These are phyloP conservation scores for Antechinus stuartii DNA, from an alignment of 2,113 vertebrate species.

Conservation along the genomic window DNA sequence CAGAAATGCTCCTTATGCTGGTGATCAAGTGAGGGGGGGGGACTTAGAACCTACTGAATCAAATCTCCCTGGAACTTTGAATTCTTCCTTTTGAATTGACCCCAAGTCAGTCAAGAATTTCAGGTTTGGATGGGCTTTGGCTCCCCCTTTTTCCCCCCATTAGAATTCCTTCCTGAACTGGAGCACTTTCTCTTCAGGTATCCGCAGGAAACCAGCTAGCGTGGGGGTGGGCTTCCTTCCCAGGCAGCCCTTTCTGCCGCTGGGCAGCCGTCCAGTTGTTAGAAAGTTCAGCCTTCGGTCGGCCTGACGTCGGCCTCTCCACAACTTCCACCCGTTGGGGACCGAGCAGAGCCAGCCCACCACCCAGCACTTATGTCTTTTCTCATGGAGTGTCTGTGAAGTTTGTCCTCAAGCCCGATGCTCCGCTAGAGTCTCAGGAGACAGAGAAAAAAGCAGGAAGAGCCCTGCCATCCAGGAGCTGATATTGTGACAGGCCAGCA, in stretches of 20 bases:
- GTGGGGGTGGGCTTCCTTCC: background rate
- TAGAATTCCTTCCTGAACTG: too few relatives aligned
- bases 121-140: background rate
- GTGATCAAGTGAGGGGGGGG: background rate
- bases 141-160: too few relatives aligned
- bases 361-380: background rate
- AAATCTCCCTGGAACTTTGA: background rate
- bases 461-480: background rate
- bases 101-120: background rate
- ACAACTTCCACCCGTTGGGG: background rate
- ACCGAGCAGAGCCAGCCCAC: background rate
- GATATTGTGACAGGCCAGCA: too few relatives aligned
- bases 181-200: background rate
- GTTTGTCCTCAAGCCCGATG: background rate
- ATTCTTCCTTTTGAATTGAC: background rate
- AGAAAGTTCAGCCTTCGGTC: background rate
- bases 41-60: background rate
- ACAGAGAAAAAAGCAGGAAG: background rate
- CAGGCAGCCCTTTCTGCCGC: background rate
- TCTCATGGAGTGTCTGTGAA: background rate
- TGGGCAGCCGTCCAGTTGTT: background rate
- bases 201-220: background rate
- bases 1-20: background rate
- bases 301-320: background rate
- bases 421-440: background rate